Base-by-base conservation (phyloP, 37 sponge, comb jelly and placozoan species). In the Dysidea cf. avara region DNA sequence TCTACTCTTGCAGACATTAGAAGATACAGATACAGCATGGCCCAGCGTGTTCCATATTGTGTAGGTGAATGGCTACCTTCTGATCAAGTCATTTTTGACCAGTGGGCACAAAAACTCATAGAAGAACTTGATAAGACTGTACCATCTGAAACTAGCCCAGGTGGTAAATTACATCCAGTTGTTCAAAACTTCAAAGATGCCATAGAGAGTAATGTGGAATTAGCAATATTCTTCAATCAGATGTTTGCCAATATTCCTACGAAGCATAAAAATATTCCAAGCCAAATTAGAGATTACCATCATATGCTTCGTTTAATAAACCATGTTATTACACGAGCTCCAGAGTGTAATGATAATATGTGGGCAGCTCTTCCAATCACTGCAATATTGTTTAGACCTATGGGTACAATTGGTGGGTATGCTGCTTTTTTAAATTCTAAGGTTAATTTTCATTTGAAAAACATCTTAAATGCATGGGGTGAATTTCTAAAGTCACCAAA, bases 361-460 rank as follows among this genome's bases (percentile, higher is more conserved):
- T 49, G 71, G 14, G 66, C 53, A 30, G 81, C 73, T 6, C 64
- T 81, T 39, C 81, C 81, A 29, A 81, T 81, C 72, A 81, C 64
- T 61, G 81, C 74, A 16, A 70, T 80, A 33, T 25, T 80, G 33
- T 21, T 59, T 55, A 68, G 79, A 69, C 11, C 79, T 7, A 78
- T 68, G 79, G 69, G 35, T 1, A 78, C 79, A 18, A 58, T 39
- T 24, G 40, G 29, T 40, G 79, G 79, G 5, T 78, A 68, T 38
- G 79, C 79, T n/a, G 79, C 69, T 2, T 78, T 68, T 53, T 25
- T 58, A 5, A 78, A 78, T 26, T 61, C 38, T 2, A 61, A 50
- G n/a, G 81, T 61, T 36, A 80, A 80, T 56, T 21, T 14, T 43
- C 81, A 81, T 6, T 64, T 51, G 58, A 79, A 69, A n/a, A 68